Evolutionary conservation across 2,113 vertebrate species (phyloP), one percentile per base, ranked within the genome.

Genomic region (Python bivittatus): DNA sequence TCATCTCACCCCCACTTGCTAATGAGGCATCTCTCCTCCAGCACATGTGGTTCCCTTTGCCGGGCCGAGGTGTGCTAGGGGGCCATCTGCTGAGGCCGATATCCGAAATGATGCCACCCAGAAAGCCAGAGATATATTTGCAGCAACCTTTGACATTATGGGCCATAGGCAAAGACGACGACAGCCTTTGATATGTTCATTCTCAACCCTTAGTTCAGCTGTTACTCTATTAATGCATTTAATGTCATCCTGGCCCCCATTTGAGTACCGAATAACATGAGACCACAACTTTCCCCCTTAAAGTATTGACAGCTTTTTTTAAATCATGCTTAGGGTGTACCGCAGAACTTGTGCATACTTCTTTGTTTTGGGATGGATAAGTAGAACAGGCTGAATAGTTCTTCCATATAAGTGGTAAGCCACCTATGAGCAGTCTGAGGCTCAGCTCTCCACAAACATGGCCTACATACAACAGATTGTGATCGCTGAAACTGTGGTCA

Each of bases 81-180:
- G 97, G 95, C 98, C 98, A 98, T 98, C 98, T 98, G 98, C 97
- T 98, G 97, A 95, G 97, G 95, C 97, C 96, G 89, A 95, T 20
- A 89, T 58, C 96, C 94, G 44, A 44, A 95, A 98, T 97, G 97
- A 97, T 97, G 95, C 91, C 97, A 97, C 98, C 96, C 96, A 97
- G 97, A 96, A 95, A 97, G 96, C 91, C 0, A 94, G 93, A 96
- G 97, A 94, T 94, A 95, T 85, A 1, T 93, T 91, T 22, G 27
- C 92, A 10, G 86, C 96, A 97, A 98, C 97, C 97, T 98, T 97
- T 98, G 97, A 97, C 98, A 97, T 93, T 87, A 4, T 7, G 89
- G 94, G 44, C 85, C 1, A 90, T 86, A 93, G 92, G 95, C 89
- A 92, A 95, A 68, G 94, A 95, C 58, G 93, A 95, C 87, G 58